These are phyloP conservation scores for Metridium senile DNA, from an alignment of 92 coral and sea anemone genomes.

Conservation along the genomic window DNA sequence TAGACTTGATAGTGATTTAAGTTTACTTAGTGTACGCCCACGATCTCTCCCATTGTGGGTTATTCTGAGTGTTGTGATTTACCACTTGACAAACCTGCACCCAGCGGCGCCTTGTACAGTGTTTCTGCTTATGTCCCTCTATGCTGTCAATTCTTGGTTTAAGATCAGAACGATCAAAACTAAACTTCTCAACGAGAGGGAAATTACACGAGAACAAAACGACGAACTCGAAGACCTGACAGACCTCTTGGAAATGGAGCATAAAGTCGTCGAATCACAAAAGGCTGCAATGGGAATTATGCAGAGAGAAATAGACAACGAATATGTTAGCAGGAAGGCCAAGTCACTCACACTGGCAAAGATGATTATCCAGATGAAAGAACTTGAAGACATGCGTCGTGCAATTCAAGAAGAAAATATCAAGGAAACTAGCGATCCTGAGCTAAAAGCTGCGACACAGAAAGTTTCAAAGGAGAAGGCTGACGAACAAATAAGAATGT, in stretches of 20 bases:
- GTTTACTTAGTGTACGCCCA: constrained; percentile 42
- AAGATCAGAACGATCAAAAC: constrained; percentile 49
- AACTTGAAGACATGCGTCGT: constrained; percentile 79
- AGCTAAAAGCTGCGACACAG: constrained; percentile 48
- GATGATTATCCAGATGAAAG: constrained; percentile 76
- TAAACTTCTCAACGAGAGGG: constrained; percentile 66
- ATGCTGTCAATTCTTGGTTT: constrained; percentile 66
- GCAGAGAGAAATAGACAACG: constrained; percentile 79
- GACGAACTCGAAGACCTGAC: constrained; percentile 79
- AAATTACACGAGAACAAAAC: constrained; percentile 60
- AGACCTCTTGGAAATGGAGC: constrained; percentile 74
- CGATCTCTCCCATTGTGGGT: constrained; percentile 64
- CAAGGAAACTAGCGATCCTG: constrained; percentile 28
- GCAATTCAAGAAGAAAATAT: constrained; percentile 56
- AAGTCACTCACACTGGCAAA: constrained; percentile 75
- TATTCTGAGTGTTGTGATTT: constrained; percentile 52
- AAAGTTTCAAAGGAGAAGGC: constrained; percentile 69
- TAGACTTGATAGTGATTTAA: constrained; percentile 46
- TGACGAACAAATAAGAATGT: constrained; percentile 58
- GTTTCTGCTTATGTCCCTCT: constrained; percentile 24
- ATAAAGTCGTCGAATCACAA: constrained; percentile 80
- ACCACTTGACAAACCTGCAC: constrained; percentile 52
- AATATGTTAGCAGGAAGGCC: constrained; percentile 68
- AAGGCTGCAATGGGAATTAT: constrained; percentile 81
- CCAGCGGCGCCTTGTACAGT: constrained; percentile 47